Evolutionary conservation across 2,113 vertebrate species (phyloP), one percentile per base, ranked within the genome.

Genomic region (Chlorodrepanis virens): DNA sequence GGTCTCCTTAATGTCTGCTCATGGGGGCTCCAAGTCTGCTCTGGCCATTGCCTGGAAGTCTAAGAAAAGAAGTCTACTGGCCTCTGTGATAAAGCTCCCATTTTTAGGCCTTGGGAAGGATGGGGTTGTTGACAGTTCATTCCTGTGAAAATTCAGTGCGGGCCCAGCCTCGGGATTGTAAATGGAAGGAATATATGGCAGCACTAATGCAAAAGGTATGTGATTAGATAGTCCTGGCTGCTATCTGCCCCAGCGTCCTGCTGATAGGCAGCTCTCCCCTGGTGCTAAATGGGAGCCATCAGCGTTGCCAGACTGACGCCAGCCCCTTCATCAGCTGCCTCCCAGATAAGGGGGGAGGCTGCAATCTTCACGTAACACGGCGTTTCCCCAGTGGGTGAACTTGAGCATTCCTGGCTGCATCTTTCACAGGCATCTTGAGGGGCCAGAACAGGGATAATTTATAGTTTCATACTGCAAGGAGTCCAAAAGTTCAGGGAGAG

Each of bases 261-360:
- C 98, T 98, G 98, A 99, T 98, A 99, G 98, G 97, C 98, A 98
- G 98, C 98, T 97, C 98, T 56, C 31, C 31, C 0, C 56, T 96
- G 97, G 97, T 96, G 98, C 98, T 98, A 98, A 97, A 97, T 97
- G 96, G 98, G 98, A 99, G 98, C 95, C 97, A 97, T 75, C 93
- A 97, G 97, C 96, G 97, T 98, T 98, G 98, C 98, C 97, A 98
- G 97, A 98, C 98, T 98, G 99, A 99, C 98, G 98, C 98, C 98
- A 98, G 95, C 95, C 96, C 70, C 97, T 97, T 97, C 98, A 97
- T 97, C 97, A 96, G 92, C 97, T 93, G 93, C 91, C 87, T 93
- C 70, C 23, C 87, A 98, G 98, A 98, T 98, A 98, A 98, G 97
- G 97, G 97, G 95, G 93, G 96, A 96, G 82, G 90, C 96, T 49